Evolutionary conservation across 2,888 invertebrate species (phyloP).

Genomic region (Heliothis peltigera): DNA sequence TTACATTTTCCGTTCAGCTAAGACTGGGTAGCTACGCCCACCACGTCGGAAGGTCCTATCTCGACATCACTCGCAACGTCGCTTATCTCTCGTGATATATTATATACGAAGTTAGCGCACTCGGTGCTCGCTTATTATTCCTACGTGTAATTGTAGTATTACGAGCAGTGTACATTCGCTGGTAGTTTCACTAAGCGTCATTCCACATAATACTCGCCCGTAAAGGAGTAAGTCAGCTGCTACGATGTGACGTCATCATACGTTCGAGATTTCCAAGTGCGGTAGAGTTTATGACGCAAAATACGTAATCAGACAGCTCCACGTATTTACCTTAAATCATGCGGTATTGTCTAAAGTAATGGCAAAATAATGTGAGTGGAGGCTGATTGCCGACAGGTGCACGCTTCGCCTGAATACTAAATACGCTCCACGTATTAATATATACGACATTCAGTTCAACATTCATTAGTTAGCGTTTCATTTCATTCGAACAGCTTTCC

Average conservation of each 20-base stretch:
- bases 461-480: slow-evolving; percentile 74
- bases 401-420: slow-evolving; percentile 77
- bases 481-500: slow-evolving; percentile 62
- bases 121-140: slow-evolving; percentile 41
- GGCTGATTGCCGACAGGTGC: slow-evolving; percentile 81
- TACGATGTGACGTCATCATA: slow-evolving; percentile 23
- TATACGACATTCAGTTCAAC: slow-evolving; percentile 66
- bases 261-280: slow-evolving; percentile 25
- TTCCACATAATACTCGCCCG: slow-evolving; percentile 22
- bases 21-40: slow-evolving; percentile 15
- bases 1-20: slow-evolving; percentile 32
- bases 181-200: slow-evolving; percentile 28
- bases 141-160: slow-evolving; percentile 51
- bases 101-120: slow-evolving; percentile 49
- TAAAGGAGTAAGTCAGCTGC: slow-evolving; percentile 40
- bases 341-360: slow-evolving; percentile 78
- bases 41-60: slow-evolving; percentile 24
- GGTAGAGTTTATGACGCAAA: slow-evolving; percentile 53
- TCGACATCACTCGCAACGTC: slow-evolving; percentile 39
- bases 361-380: slow-evolving; percentile 77
- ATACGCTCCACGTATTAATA: slow-evolving; percentile 66
- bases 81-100: slow-evolving; percentile 52
- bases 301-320: slow-evolving; percentile 63
- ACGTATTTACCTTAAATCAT: slow-evolving; percentile 72
- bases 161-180: slow-evolving; percentile 30